Evolutionary conservation across 1,140 invertebrate genomes (phyloP), one percentile per base, ranked within the genome.

Genomic region (Laupala kohalensis): DNA sequence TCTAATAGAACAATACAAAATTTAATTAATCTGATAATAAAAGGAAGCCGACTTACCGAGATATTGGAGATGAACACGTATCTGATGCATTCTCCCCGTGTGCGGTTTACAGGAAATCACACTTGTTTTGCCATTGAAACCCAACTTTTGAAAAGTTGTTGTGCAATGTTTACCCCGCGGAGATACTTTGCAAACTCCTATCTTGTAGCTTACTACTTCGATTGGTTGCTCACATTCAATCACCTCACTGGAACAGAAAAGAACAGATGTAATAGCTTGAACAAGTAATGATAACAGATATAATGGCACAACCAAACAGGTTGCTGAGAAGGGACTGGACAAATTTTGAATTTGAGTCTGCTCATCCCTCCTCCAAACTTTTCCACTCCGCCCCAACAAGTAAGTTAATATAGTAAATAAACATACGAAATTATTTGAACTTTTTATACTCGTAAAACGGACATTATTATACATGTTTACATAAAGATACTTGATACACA

Each of bases 31-130:
- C 23, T 29, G 25, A 30, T 73, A 26, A 23, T 29, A 30, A 70
- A 24, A 27, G 28, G 25, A 62, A 37, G 27, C 28, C 37, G 25
- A 69, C 77, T 80, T 82, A 92, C 92, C 97, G 75, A 99, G 85
- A 82, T 93, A 99, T 80, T 99, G 97, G 53, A 99, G 86, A 83
- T 99, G 97, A n/a, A 99, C 95, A 73, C 97, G 86, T 74, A 99
- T 99, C 82, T 99, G 97, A 82, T 99, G 97, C 89, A 98, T 99
- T 73, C 97, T 84, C 0, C 97, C 97, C 2, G 97, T 98, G 76
- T 92, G 89, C 0, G 97, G 95, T 76, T 90, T 89, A 82, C 96
- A 98, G 24, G 92, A 83, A 2, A 99, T 95, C 25, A 99, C 92
- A 77, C 95, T 98, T 0, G 93, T 92, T 77, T 90, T 91, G 4